Evolutionary conservation across 2,113 vertebrate species (phyloP), one percentile per base, ranked within the genome.

Genomic region (Lichenostomus cassidix): DNA sequence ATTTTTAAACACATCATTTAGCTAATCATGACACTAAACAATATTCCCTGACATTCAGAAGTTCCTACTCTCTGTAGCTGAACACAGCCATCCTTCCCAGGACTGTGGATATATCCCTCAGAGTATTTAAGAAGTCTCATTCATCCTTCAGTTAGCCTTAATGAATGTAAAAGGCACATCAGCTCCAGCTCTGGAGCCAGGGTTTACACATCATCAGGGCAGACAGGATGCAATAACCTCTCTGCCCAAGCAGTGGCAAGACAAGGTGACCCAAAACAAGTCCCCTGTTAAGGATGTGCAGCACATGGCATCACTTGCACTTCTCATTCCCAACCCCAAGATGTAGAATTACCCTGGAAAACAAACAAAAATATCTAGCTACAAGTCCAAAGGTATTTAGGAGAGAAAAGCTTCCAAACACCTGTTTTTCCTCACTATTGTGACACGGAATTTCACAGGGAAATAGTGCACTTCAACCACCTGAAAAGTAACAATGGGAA

Each of bases 401-500:
- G 25, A 87, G 49, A 79, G 24, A 84, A 92, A 62, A 62, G 10
- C 46, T 80, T 69, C 56, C 68, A 35, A 95, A 80, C 93, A 95
- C 79, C 82, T 94, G 82, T 42, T 28, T 93, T 50, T 88, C 91
- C 83, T 95, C 62, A 84, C 68, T 89, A 94, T 92, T 94, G 94
- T 95, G 80, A 87, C 52, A 65, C 58, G 52, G 60, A 93, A 87
- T 94, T 95, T 94, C 76, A 76, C 73, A 93, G 69, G 90, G 69
- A 94, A 97, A 75, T 44, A 12, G 39, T 71, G 62, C 42, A 73
- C 50, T 94, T 75, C 47, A 78, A 68, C n/a, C 88, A 94, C 73
- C 86, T 95, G 80, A 84, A 63, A 90, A 79, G 37, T 84, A 94
- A 96, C 94, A 96, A 95, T 87, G 52, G 86, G 20, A 87, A 90